Evolutionary conservation across 2,888 invertebrate genomes (phyloP), one percentile per base, ranked within the genome.

Genomic region (Scaptomyza reducta): DNA sequence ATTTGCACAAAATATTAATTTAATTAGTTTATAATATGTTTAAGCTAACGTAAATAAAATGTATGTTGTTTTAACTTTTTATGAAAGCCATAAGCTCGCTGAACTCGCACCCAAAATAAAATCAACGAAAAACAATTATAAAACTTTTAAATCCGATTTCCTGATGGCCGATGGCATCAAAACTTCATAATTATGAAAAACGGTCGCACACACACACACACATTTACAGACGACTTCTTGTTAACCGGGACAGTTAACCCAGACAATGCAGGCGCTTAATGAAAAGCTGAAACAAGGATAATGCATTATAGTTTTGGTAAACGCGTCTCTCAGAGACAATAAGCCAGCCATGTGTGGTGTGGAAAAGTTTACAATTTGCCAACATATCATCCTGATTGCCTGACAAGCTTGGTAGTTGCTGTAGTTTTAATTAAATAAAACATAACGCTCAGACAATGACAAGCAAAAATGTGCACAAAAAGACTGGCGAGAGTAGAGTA

Each of bases 341-440:
- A 25, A 35, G 33, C n/a, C 40, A 45, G 41, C 22, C 46, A 29
- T 46, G 45, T 35, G 41, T 33, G 2, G 33, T 33, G n/a, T 16
- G 13, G 13, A 13, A 47, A 18, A 18, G 18, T 18, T 16, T 31
- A 27, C 16, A 42, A 47, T 9, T 22, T 22, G 31, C 14, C 33
- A n/a, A 7, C 22, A 35, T 47, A 53, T 42, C 45, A 16, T 41
- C 41, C 49, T 40, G 50, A 42, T 14, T 31, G 54, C 16, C 29
- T n/a, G 46, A 16, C 60, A 44, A 61, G 45, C 62, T 51, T 16
- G 2, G 1, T 10, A 65, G 56, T 49, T 54, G 54, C 67, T 79
- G 56, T 68, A 79, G 78, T 70, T 82, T 85, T 82, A 85, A 87
- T 87, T 85, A 87, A 85, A 80, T 87, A 69, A 80, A 80, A 85